Evolutionary conservation across 92 coral and sea anemone genomes (phyloP), one percentile per base, ranked within the genome.

Genomic region (Virgularia gustaviana): DNA sequence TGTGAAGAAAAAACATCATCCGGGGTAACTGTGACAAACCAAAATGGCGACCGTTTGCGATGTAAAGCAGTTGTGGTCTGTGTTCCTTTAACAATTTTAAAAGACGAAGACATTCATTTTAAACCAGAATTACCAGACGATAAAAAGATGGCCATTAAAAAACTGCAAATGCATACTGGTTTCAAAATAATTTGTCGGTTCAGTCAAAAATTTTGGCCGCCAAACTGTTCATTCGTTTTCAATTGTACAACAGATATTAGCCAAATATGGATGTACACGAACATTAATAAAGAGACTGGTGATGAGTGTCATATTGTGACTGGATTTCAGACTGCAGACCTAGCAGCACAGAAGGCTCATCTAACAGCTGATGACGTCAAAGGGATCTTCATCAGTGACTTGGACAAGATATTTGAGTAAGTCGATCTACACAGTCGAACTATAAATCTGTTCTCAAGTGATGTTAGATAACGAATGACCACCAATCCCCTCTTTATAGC

Each of bases 221-320:
- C 63, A 57, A 70, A 49, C 1, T 22, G 11, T 32, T 49, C 25
- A 9, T 24, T 68, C 2, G 75, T 68, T 36, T 68, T 68, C 25
- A 68, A 68, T 15, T 68, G 75, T 11, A 32, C 35, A 18, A 49
- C 75, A 3, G 45, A 68, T 51, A 73, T 89, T 25, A 71, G 88
- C 70, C 96, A 89, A 79, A 68, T 94, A 62, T 94, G 99, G 99
- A 85, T 86, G 77, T 85, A 87, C 77, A 76, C 96, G 27, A 86
- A 84, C 73, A 89, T 84, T 52, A 82, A 91, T 3, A 51, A 24
- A 9, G 57, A 42, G 70, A 81, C 71, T 61, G 79, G 78, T 19
- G 95, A 89, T 11, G 79, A 85, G 63, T 94, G 90, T 75, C 89
- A 94, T 78, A 67, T 94, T 74, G 85, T 76, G 34, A 86, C 89